Percentiles rank a stretch among this genome's conserved stretches.
phyloP scores from a whole-genome alignment of 1,140 invertebrate genomes.

The Bombus impatiens region DNA sequence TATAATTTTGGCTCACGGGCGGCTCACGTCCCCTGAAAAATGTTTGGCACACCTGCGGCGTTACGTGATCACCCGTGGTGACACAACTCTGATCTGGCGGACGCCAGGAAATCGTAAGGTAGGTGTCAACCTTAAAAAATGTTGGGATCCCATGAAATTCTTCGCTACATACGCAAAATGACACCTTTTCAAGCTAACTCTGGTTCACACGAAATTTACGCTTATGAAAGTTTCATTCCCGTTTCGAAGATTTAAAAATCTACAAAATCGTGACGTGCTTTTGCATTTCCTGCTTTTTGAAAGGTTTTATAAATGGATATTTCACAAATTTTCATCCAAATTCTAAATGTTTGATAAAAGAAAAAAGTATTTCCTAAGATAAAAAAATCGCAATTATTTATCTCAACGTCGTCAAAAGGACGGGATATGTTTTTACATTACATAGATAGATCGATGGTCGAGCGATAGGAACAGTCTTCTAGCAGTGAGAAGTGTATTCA shows the following conservation, averaged over 20 bases:
- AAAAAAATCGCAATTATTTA: not conserved
- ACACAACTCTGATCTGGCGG: constrained; percentile 50
- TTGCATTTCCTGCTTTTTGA: not conserved
- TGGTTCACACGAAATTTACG: not conserved
- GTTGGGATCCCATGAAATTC: not conserved
- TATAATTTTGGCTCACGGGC: constrained; percentile 60
- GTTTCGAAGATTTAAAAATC: no score
- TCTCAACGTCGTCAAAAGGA: not conserved
- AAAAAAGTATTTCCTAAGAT: not conserved
- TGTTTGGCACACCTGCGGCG: constrained; percentile 69
- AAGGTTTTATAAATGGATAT: not conserved
- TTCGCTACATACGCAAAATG: not conserved
- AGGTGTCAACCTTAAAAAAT: constrained; percentile 19
- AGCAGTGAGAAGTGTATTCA: not conserved
- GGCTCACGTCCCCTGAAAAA: constrained; percentile 65
- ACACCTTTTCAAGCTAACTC: not conserved
- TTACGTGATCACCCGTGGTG: constrained; percentile 68
- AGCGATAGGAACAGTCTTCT: not conserved
- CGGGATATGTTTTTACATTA: not conserved
- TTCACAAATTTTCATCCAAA: not conserved
- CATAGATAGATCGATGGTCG: not conserved
- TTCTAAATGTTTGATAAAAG: not conserved
- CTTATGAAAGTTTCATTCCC: not conserved
- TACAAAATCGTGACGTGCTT: no score
- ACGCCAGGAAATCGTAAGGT: constrained; percentile 14